Percentiles rank a stretch among this genome's conserved stretches.
Conservation (phyloP, 2,888 invertebrate genomes). For the Aporophyla nigra region DNA sequence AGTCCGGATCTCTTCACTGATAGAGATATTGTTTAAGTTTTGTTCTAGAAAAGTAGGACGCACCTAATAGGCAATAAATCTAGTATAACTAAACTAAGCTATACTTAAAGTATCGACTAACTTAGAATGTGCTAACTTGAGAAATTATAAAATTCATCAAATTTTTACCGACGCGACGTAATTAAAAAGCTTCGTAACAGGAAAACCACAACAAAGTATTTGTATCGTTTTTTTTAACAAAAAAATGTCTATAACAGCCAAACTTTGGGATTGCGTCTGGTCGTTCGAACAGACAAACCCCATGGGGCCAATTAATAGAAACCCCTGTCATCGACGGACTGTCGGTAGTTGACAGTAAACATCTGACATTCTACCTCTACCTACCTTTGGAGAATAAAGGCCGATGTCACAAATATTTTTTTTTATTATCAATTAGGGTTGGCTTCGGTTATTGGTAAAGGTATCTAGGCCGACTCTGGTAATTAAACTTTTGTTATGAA, state of each 20-base stretch:
- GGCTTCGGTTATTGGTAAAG: background rate
- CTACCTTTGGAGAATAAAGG: constrained; percentile 21
- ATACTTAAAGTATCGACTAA: too few species aligned
- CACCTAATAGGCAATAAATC: too few species aligned
- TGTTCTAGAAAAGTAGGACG: too few species aligned
- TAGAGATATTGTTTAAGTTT: background rate
- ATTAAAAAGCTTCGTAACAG: background rate
- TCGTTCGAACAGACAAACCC: constrained; percentile 8
- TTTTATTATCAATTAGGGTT: constrained; percentile 17
- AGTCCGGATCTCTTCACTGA: background rate
- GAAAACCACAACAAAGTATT: background rate
- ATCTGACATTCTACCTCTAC: constrained; percentile 30
- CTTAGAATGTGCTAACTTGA: background rate
- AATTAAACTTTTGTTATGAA: background rate
- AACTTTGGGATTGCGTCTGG: constrained; percentile 27
- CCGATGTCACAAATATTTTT: constrained; percentile 23
- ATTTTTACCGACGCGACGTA: background rate
- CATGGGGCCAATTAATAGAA: constrained; percentile 54
- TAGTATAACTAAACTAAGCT: too few species aligned
- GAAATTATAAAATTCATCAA: background rate
- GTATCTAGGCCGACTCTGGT: background rate
- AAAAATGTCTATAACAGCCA: background rate
- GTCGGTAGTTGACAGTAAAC: constrained; percentile 38
- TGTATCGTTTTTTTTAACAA: background rate
- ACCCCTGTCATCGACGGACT: constrained; percentile 48